Percentiles rank a stretch among this genome's conserved stretches.
Evolutionary conservation across 2,888 invertebrate species (phyloP).

Genomic region (Ormyrus pomaceus): DNA sequence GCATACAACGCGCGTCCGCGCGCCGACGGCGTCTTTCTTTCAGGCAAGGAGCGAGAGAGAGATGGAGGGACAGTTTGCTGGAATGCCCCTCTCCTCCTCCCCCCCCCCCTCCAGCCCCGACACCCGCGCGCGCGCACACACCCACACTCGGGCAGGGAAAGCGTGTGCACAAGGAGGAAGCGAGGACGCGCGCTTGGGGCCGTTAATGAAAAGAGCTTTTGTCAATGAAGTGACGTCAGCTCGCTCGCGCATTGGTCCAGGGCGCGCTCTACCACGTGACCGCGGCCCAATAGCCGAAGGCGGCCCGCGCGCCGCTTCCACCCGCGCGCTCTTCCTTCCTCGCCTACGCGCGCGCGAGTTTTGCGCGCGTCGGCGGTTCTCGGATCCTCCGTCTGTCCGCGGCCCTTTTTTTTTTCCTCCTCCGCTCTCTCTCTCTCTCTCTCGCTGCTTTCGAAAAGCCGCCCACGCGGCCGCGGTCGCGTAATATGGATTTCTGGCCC

Average conservation of each 20-base stretch:
- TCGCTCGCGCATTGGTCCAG: constrained; percentile 69
- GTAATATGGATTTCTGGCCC: neutral
- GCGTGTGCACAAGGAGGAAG: neutral
- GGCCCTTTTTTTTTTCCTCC: no score
- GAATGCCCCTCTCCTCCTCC: constrained; percentile 33
- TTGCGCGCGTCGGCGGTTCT: no score
- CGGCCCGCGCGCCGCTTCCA: no score
- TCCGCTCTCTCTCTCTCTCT: no score
- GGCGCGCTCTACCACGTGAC: constrained; percentile 73
- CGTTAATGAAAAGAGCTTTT: constrained; percentile 75
- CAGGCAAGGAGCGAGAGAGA: neutral
- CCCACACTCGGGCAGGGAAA: neutral
- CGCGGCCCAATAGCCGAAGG: constrained; percentile 69
- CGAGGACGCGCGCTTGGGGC: constrained; percentile 56
- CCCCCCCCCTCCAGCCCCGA: constrained; percentile 31
- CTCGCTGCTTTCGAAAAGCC: no score
- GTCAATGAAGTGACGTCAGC: constrained; percentile 79
- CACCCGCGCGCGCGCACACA: constrained; percentile 18
- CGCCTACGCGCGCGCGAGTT: no score
- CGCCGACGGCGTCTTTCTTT: neutral
- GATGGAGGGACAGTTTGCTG: neutral
- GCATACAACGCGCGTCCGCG: no score
- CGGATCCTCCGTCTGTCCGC: no score
- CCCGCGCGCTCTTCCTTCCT: no score
- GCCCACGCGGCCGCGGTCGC: no score